Conservation (phyloP, 64 coral and sea anemone species). For the Pocillopora verrucosa region DNA sequence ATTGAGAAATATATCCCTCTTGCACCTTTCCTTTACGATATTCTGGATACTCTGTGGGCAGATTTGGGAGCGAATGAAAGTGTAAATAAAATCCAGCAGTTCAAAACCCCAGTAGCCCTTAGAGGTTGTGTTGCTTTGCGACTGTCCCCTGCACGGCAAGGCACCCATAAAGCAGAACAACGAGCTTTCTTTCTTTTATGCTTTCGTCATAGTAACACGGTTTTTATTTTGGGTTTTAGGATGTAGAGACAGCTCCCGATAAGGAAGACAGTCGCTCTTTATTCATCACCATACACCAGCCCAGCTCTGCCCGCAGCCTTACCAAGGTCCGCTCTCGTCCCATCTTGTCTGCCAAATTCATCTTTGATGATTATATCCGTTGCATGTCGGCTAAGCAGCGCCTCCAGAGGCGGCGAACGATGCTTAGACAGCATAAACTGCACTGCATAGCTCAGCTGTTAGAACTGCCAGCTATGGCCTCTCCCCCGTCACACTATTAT, state of each 20-base stretch:
- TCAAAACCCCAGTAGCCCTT: too few relatives aligned
- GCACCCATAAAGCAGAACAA: too few relatives aligned
- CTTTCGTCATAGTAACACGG: neutral
- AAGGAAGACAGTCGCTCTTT: slow-evolving; percentile 97
- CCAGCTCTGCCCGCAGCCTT: slow-evolving; percentile 81
- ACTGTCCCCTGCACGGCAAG: too few relatives aligned
- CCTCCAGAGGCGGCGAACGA: slow-evolving; percentile 81
- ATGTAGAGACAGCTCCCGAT: slow-evolving; percentile 95
- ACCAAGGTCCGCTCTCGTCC: slow-evolving; percentile 88
- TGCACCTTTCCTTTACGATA: too few relatives aligned
- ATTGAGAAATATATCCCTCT: too few relatives aligned
- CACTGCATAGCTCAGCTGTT: slow-evolving; percentile 94
- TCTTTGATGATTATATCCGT: slow-evolving; percentile 99
- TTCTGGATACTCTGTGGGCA: too few relatives aligned
- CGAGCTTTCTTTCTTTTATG: neutral
- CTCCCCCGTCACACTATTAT: slow-evolving; percentile 83
- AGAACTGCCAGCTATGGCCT: slow-evolving; percentile 91
- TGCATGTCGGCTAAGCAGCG: slow-evolving; percentile 98
- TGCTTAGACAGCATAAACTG: slow-evolving; percentile 91
- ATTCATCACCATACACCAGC: slow-evolving; percentile 97
- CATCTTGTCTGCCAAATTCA: slow-evolving; percentile 92
- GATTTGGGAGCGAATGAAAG: too few relatives aligned
- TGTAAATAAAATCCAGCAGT: too few relatives aligned
- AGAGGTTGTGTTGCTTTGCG: too few relatives aligned
- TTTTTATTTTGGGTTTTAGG: slow-evolving; percentile 54